Evolutionary conservation across 1,140 invertebrate genomes (phyloP).

Genomic region (Drosophila pachea): DNA sequence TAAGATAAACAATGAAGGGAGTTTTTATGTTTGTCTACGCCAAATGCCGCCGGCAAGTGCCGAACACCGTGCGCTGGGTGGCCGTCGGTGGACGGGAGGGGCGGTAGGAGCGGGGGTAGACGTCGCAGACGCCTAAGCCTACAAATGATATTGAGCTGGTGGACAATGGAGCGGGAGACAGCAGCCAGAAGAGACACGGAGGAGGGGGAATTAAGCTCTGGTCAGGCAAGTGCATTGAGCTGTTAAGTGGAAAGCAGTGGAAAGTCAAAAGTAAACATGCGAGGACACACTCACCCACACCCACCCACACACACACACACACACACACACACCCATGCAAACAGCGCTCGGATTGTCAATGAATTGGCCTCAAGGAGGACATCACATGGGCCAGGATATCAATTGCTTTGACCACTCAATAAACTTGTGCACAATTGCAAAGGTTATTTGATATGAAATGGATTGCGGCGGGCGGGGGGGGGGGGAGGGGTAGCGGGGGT

Average conservation of each 20-base stretch:
- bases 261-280: constrained; percentile 26
- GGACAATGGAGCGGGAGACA: neutral
- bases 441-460: neutral
- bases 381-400: neutral
- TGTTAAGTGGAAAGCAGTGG: constrained; percentile 32
- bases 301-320: neutral
- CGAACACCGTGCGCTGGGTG: no score
- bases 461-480: neutral
- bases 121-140: constrained; percentile 9
- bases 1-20: constrained; percentile 67
- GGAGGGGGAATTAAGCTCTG: neutral
- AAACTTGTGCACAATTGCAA: neutral
- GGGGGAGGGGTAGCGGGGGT: no score
- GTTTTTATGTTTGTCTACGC: constrained; percentile 46
- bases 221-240: constrained; percentile 38
- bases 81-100: no score
- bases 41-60: constrained; percentile 23
- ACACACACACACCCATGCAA: neutral
- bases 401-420: constrained; percentile 4
- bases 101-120: neutral
- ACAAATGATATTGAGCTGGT: constrained; percentile 17
- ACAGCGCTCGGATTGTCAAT: neutral
- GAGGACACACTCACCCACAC: neutral
- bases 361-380: neutral
- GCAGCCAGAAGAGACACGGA: no score